Percentiles rank a stretch among this genome's conserved stretches.
These are phyloP conservation scores for Sycophila texana DNA, from an alignment of 2,888 invertebrate species.

Conservation along the genomic window DNA sequence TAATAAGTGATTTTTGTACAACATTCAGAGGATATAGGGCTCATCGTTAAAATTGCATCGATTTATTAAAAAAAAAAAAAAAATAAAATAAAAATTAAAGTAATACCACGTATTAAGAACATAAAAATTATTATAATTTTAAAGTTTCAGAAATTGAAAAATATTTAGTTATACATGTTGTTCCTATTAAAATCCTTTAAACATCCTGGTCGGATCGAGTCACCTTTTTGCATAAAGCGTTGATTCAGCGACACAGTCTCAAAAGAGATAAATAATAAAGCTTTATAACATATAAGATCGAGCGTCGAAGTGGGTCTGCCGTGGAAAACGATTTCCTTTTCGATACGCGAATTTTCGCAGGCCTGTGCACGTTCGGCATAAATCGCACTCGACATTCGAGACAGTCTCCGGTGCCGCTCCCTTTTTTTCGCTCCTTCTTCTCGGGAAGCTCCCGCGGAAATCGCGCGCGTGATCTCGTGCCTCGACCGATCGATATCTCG, in stretches of 20 bases:
- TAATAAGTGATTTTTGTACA: too few relatives aligned
- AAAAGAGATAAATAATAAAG: slow-evolving; percentile 21
- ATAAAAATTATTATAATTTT: too few relatives aligned
- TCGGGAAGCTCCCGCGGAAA: slow-evolving; percentile 30
- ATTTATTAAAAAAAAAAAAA: too few relatives aligned
- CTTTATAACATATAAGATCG: slow-evolving; percentile 29
- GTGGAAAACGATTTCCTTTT: slow-evolving; percentile 31
- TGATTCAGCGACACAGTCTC: background rate
- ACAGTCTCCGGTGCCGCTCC: background rate
- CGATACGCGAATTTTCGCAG: slow-evolving; percentile 39
- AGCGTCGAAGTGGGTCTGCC: slow-evolving; percentile 15
- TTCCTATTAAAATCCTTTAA: too few relatives aligned
- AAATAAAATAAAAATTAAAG: too few relatives aligned
- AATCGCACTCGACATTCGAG: slow-evolving; percentile 21
- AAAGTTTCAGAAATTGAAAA: too few relatives aligned
- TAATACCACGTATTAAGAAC: too few relatives aligned
- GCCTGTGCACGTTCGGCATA: slow-evolving; percentile 34
- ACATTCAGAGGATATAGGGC: too few relatives aligned
- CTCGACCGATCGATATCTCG: slow-evolving; percentile 41
- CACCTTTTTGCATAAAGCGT: too few relatives aligned
- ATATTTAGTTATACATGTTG: too few relatives aligned
- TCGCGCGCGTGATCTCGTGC: slow-evolving; percentile 26
- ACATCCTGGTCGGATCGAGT: too few relatives aligned
- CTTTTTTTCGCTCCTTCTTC: background rate
- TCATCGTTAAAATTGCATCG: too few relatives aligned